Base-by-base conservation (phyloP, 2,797 vertebrate species). In the Thalassophryne amazonica region DNA sequence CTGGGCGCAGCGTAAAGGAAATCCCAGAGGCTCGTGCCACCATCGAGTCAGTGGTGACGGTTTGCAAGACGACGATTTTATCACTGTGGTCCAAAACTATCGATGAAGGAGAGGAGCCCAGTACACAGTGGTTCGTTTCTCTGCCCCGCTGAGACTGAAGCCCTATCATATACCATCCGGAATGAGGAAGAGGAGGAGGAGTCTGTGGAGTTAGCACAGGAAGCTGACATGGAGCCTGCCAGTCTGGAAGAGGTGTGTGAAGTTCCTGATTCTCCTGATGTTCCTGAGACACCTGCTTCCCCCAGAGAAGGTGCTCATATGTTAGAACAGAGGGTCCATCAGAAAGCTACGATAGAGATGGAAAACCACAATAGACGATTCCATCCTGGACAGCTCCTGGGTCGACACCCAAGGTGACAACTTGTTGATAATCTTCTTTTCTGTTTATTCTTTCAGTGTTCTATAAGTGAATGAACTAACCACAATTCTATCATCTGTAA, bases 371-470 rank as follows among this genome's bases (percentile, higher is more conserved):
- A 95, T 98, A 2, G 97, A 98, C 14, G 97, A 99, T 87, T 99
- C 97, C 77, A 88, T 98, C 79, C 90, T 99, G 87, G 97, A 98
- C 93, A 98, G 96, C 83, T 95, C 96, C 82, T 99, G 96, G 97
- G 87, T 98, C 47, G 96, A 99, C 75, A 94, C 95, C 72, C 97
- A 98, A 95, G 97, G 96, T 99, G 87, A 92, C 91, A 79, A 68
- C 80, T 34, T 16, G 23, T 18, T 32, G 0, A 28, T 56, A 62
- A 78, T 52, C 90, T 11, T 10, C 19, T 12, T 3, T 28, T 11
- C 19, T 24, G 0, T 12, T 24, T 8, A n/a, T n/a, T n/a, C n/a
- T n/a, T n/a, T n/a, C n/a, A n/a, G n/a, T n/a, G n/a, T n/a, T n/a
- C n/a, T n/a, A n/a, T n/a, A n/a, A n/a, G n/a, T n/a, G n/a, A n/a